Evolutionary conservation across 1,140 invertebrate genomes (phyloP), one percentile per base, ranked within the genome.

Genomic region (Maniola jurtina): DNA sequence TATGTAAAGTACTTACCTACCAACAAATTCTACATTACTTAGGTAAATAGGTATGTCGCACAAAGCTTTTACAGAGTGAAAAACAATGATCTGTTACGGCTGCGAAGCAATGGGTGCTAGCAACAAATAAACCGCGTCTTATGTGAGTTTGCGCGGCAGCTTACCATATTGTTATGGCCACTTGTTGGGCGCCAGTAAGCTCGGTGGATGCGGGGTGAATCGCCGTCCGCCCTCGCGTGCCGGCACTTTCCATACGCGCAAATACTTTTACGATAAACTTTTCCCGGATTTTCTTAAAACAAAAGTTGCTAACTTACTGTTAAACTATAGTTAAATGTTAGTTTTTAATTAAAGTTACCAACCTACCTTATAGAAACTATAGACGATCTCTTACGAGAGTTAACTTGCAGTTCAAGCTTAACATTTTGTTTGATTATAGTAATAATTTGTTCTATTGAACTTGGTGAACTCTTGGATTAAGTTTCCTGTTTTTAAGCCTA

Each of bases 111-210:
- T 70, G 70, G 71, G 66, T 74, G 68, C 67, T 68, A 73, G 73
- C 57, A 70, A 62, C 65, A 66, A 76, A 71, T 71, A 64, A 70
- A 77, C 55, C 66, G 48, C 69, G 71, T 81, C 76, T 83, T 83
- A 74, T 71, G 75, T 79, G 89, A 89, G 88, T 86, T 86, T 91
- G 90, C 90, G 90, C 90, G 83, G 66, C 77, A 80, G 75, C 79
- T 77, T 76, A 79, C 76, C 79, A 78, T 81, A 79, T 80, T 87
- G 81, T 87, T 88, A 80, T 81, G 79, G 83, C 88, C 89, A 91
- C 90, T 91, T 91, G 90, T 91, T 91, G 90, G 89, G 88, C 85
- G 88, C 88, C 83, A 84, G 68, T 72, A 74, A 79, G 73, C 76
- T 89, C 86, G 80, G 85, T 81, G 73, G 82, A 77, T 82, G 84